Base-by-base conservation (phyloP, 2,888 invertebrate genomes). In the Deroplatys truncata region DNA sequence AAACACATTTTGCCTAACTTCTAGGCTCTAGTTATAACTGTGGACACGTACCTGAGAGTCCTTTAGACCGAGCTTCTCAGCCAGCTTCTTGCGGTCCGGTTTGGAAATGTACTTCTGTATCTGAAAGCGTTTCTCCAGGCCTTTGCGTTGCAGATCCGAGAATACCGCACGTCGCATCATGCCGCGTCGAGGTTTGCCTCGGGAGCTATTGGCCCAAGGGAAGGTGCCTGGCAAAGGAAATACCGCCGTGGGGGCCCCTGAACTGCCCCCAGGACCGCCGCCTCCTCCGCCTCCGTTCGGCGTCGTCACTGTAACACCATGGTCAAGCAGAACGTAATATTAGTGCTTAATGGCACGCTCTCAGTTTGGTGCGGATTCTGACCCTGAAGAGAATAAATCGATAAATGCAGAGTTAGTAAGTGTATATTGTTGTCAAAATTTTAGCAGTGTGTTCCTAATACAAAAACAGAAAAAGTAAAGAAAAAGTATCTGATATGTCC, bases 21-120 rank as follows among this genome's bases (percentile, higher is more conserved):
- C 5, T 5, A 5, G 31, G 31, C 31, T 31, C n/a, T 31, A 5
- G 3, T 4, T 2, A 31, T 2, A 31, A 31, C 31, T 31, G 31
- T 31, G 31, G 5, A 31, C 31, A 31, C 31, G 94, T 92, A 99
- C 99, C 97, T 99, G 99, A 91, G 99, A 99, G 93, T 99, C 99
- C 93, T 99, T 99, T 20, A 99, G 95, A 16, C 98, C 99, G 88
- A 99, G 95, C 93, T 98, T 98, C 93, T 98, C 98, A 0, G 99
- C 99, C 91, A 99, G 94, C 92, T 99, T 98, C 95, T 99, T 99
- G 93, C 99, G 95, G 93, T 99, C 99, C 0, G 99, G 99, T 93
- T 99, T 99, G 93, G 98, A 98, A 93, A 99, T 99, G 94, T 99
- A 99, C 94, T 99, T 99, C 94, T 99, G 99, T 88, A 98, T 96